Conservation (phyloP, 2,797 vertebrate species). For the Carduelis carduelis region DNA sequence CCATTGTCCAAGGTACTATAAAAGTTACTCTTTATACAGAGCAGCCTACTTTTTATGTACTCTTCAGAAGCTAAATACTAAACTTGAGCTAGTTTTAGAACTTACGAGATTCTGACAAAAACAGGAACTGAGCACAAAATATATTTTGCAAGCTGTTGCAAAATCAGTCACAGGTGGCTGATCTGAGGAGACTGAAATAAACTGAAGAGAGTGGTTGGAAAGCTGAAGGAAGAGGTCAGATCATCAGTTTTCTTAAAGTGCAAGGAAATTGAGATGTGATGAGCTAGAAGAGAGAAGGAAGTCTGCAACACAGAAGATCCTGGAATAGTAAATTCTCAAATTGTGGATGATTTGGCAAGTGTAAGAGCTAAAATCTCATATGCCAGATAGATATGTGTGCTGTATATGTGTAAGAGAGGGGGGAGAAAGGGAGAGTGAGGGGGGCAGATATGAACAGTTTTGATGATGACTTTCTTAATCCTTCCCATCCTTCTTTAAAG, state of each 20-base stretch:
- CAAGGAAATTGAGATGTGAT: not conserved
- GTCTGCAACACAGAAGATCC: not conserved
- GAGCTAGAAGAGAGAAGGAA: not conserved
- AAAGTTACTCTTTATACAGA: not conserved
- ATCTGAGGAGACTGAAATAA: not conserved
- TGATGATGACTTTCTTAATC: not conserved
- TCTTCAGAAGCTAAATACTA: not conserved
- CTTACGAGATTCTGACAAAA: not conserved
- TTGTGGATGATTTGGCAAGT: not conserved
- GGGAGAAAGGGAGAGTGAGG: accelerated
- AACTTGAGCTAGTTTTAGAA: not conserved
- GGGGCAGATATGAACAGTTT: not conserved
- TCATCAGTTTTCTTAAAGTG: not conserved
- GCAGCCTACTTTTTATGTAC: not conserved
- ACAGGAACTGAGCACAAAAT: not conserved
- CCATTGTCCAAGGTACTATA: not conserved
- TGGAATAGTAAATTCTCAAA: not conserved
- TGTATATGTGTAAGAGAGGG: not conserved
- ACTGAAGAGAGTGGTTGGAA: not conserved
- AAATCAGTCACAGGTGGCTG: not conserved
- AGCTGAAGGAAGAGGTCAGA: not conserved
- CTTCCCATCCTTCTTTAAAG: not conserved
- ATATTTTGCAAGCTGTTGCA: not conserved
- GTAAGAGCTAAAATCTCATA: not conserved
- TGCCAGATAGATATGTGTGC: not conserved